Percentiles rank a stretch among this genome's conserved stretches.
phyloP scores from a whole-genome alignment of 1,140 invertebrate genomes.

The Schlechtendalia chinensis region DNA sequence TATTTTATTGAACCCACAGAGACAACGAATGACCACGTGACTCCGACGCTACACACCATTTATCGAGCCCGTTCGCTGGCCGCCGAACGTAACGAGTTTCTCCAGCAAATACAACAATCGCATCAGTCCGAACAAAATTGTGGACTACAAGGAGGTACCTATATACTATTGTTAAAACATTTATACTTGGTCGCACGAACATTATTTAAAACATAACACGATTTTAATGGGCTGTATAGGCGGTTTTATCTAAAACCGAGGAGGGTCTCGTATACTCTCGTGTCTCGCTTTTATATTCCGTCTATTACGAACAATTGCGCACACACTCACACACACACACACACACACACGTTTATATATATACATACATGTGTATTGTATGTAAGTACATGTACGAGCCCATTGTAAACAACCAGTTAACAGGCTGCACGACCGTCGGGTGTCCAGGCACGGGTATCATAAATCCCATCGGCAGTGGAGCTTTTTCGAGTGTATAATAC shows the following conservation, averaged over 20 bases:
- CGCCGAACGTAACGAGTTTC: not conserved
- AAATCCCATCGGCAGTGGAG: slow-evolving; percentile 3
- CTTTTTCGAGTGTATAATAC: not conserved
- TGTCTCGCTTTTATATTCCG: not conserved
- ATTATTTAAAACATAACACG: not conserved
- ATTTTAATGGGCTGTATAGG: slow-evolving; percentile 7
- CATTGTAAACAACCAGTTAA: slow-evolving; percentile 23
- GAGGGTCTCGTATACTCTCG: not conserved
- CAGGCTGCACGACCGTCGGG: not conserved
- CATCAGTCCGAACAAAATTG: slow-evolving; percentile 44
- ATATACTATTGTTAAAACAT: not conserved
- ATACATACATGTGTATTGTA: not conserved
- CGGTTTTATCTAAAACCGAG: not conserved
- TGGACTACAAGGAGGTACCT: slow-evolving; percentile 32
- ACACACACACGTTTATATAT: not conserved
- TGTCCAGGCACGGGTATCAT: not conserved
- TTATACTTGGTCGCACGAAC: not conserved
- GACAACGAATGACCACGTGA: slow-evolving; percentile 42
- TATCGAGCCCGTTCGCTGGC: slow-evolving; percentile 23
- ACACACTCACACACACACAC: too few relatives aligned
- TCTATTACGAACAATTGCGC: slow-evolving; percentile 17
- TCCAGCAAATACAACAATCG: not conserved
- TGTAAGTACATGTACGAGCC: not conserved
- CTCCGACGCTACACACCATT: slow-evolving; percentile 45
- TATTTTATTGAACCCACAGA: slow-evolving; percentile 65